Base-by-base conservation (phyloP, 2,113 vertebrate genomes). In the Gavialis gangeticus region DNA sequence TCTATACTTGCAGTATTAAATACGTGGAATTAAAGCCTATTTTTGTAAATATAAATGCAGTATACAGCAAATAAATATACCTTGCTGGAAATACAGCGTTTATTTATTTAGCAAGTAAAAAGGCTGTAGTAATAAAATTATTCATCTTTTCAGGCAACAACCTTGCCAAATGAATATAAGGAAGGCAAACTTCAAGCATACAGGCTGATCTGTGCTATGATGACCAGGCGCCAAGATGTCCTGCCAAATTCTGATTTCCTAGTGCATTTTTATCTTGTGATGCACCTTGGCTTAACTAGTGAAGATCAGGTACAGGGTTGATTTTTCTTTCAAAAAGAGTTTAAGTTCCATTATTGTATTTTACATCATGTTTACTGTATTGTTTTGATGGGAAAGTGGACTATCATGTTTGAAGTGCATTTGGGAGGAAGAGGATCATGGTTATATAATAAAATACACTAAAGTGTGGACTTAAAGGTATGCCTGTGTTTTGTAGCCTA, bases 201-300 rank as follows among this genome's bases (percentile, higher is more conserved):
- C 97, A 98, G 98, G 93, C 97, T 99, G 78, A 99, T 99, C 97
- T 99, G 99, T 30, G 98, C 99, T 95, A 99, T 99, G 99, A 99
- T 99, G 99, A 99, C 99, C 79, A 98, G 99, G 86, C 99, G 99
- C 67, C 99, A 99, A 96, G 99, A 99, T 75, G 98, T 99, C 60
- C 98, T 99, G 88, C 99, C 99, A 85, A 99, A 99, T 97, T 98
- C 98, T 0, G 99, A 99, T 97, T 99, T 99, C 96, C 97, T 99
- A 91, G 98, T 99, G 67, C 99, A 99, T 95, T 99, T 99, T 91
- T 99, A 99, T 97, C 98, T 99, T 25, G 98, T 99, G 89, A 99
- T 99, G 98, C 99, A 98, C 96, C 98, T 99, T 96, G 99, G 99
- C 87, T 97, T 99, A 95, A 99, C 98, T 91, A 99, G 98, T 21